Evolutionary conservation across 2,113 vertebrate genomes (phyloP), one percentile per base, ranked within the genome.

Genomic region (Microtus oregoni): DNA sequence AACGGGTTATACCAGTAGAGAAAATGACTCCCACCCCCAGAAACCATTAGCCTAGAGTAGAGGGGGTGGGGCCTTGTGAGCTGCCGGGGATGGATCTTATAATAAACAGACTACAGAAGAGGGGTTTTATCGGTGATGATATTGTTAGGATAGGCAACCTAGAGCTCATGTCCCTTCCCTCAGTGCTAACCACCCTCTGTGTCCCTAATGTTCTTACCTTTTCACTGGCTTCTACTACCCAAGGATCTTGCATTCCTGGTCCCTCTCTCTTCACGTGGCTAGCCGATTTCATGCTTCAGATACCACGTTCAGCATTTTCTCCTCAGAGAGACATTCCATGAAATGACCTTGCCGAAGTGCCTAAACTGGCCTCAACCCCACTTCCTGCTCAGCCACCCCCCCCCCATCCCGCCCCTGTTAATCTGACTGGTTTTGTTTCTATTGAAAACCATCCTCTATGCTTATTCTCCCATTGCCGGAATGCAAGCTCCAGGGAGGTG

Each of bases 211-310:
- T 65, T 93, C 32, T 26, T 38, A 89, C 47, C 20, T 76, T 79
- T 65, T 41, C 58, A 4, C 65, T 89, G 77, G 52, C 10, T 41
- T 61, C 32, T 52, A 26, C 47, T 41, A n/a, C 26, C 22, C 32
- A 30, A 14, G 7, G 41, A 28, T 20, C 72, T 47, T 86, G 19
- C 52, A 61, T 20, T 50, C 41, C 14, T 38, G 2, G 63, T 89
- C 17, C 28, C 75, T 87, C 55, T 92, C 68, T 94, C 75, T 86
- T 96, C 73, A 41, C 15, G 15, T 67, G 68, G 32, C 58, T 96
- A 35, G 35, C 76, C 83, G 63, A 68, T 78, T 82, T 87, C 47
- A 82, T 61, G 32, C 67, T 70, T 90, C 86, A 86, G 41, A 13
- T 55, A 75, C 2, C 24, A 78, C 17, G 28, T 61, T 50, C 77